Conservation (phyloP, 2,888 invertebrate genomes). For the Idaea biselata region DNA sequence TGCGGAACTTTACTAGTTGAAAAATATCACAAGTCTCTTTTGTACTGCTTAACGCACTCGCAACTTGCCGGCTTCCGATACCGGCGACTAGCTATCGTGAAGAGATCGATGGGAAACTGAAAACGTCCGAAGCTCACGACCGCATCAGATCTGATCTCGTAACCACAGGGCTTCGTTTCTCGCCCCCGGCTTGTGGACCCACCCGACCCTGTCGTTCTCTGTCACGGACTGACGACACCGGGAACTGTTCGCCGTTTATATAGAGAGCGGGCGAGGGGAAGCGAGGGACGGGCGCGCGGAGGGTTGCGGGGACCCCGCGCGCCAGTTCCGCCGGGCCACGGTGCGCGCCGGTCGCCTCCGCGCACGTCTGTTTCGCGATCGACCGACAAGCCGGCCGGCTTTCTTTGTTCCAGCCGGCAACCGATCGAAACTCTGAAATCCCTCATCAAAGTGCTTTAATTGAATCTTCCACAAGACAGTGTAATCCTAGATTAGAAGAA, state of each 20-base stretch:
- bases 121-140: conserved; percentile 68
- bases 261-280: conserved; percentile 65
- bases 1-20: conserved; percentile 74
- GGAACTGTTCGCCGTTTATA: conserved; percentile 68
- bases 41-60: conserved; percentile 76
- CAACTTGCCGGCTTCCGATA: conserved; percentile 57
- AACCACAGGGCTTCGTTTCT: conserved; percentile 76
- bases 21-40: conserved; percentile 81
- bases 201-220: conserved; percentile 75
- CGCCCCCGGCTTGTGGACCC: conserved; percentile 72
- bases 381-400: conserved; percentile 62
- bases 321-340: conserved; percentile 48
- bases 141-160: conserved; percentile 80
- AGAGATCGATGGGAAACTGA: conserved; percentile 73
- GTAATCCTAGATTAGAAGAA: background rate
- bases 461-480: background rate
- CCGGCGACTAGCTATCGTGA: conserved; percentile 70
- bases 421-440: conserved; percentile 1
- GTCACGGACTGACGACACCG: conserved; percentile 74
- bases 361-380: conserved; percentile 9
- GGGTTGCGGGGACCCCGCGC: conserved; percentile 69
- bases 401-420: conserved; percentile 59
- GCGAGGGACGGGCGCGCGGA: conserved; percentile 67
- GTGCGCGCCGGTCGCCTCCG: conserved; percentile 44
- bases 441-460: background rate